These are phyloP conservation scores for Etia nguti DNA, from an alignment of 2,113 vertebrate species.

Conservation along the genomic window DNA sequence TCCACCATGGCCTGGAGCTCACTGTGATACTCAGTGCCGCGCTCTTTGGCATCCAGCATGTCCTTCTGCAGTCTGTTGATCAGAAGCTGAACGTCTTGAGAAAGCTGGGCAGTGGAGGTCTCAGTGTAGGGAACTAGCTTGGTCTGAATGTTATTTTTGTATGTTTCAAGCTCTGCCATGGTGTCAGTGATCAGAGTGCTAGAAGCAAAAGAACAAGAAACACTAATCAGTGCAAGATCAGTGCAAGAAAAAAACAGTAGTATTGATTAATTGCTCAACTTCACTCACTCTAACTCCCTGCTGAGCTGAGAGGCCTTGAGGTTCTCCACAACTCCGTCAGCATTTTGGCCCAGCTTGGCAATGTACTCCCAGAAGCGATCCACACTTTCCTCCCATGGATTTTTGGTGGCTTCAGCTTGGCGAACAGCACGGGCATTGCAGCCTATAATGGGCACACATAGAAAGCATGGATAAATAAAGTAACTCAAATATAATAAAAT, in stretches of 20 bases:
- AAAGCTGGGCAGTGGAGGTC: slow-evolving; percentile 47
- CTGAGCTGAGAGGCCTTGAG: slow-evolving; percentile 70
- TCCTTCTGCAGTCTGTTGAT: slow-evolving; percentile 69
- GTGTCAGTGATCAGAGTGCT: slow-evolving; percentile 79
- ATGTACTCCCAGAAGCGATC: slow-evolving; percentile 71
- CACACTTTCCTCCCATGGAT: slow-evolving; percentile 70
- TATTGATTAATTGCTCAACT: not conserved
- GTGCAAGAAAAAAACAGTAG: not conserved
- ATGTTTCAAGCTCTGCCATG: slow-evolving; percentile 68
- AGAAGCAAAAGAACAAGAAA: not conserved
- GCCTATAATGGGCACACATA: slow-evolving; percentile 39
- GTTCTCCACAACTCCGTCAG: slow-evolving; percentile 56
- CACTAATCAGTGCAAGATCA: not conserved
- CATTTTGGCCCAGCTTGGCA: slow-evolving; percentile 52
- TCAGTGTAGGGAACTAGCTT: slow-evolving; percentile 65
- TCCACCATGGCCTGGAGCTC: slow-evolving; percentile 73
- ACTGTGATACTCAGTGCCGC: slow-evolving; percentile 63
- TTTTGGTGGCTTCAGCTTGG: slow-evolving; percentile 30
- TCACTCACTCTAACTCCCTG: slow-evolving; percentile 77
- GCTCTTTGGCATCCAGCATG: slow-evolving; percentile 74
- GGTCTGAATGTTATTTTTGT: slow-evolving; percentile 58
- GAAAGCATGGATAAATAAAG: not conserved
- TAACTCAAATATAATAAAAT: not conserved
- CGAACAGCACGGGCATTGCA: slow-evolving; percentile 66
- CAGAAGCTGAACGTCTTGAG: slow-evolving; percentile 69